Conservation (phyloP, 2,113 vertebrate species). For the Vicugna pacos region DNA sequence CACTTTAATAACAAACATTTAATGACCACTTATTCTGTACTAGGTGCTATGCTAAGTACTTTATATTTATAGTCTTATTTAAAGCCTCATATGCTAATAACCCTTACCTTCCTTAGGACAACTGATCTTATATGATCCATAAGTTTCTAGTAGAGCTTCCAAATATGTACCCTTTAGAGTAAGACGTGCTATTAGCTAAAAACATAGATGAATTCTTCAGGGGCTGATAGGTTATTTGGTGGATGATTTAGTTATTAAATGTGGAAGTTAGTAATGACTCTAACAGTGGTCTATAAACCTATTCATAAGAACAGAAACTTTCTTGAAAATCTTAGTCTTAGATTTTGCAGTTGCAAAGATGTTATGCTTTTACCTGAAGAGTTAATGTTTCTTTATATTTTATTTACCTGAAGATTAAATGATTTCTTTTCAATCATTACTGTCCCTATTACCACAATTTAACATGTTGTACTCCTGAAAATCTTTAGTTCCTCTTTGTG, state of each 20-base stretch:
- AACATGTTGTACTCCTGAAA: background rate
- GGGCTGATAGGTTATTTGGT: background rate
- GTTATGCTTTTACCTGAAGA: background rate
- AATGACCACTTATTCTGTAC: background rate
- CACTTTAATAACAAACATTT: background rate
- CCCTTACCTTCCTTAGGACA: background rate
- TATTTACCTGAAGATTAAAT: background rate
- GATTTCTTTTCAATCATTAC: constrained; percentile 54
- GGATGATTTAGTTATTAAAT: constrained; percentile 38
- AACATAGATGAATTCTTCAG: constrained; percentile 16
- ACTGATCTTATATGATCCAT: background rate
- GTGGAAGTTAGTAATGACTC: background rate
- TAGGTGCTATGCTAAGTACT: background rate
- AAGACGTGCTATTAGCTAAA: background rate
- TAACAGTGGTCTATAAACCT: constrained; percentile 21
- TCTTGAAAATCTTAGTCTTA: constrained; percentile 49
- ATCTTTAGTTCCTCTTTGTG: constrained; percentile 30
- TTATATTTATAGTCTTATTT: background rate
- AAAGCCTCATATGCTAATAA: background rate
- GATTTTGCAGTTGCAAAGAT: constrained; percentile 39
- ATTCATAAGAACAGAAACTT: background rate
- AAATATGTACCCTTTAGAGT: background rate
- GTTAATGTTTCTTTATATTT: constrained; percentile 33
- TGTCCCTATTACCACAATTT: constrained; percentile 11
- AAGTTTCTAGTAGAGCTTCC: background rate